Base-by-base conservation (phyloP, 2,888 invertebrate genomes). In the Leptopterna dolabrata region DNA sequence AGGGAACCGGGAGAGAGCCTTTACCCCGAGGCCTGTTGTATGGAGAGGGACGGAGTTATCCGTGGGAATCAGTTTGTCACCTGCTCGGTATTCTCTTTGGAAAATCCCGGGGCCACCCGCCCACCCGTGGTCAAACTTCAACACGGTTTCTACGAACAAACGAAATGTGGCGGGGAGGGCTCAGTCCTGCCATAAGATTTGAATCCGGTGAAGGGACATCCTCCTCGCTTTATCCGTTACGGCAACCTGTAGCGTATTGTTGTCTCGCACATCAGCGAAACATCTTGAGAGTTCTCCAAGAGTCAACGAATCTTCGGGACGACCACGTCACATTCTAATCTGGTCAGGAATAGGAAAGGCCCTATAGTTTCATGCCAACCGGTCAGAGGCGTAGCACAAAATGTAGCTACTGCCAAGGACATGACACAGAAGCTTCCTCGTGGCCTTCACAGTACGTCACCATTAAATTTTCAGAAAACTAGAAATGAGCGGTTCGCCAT, bases 31-130 rank as follows among this genome's bases (percentile, higher is more conserved):
- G 73, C 30, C 2, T 1, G 73, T 27, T 27, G 30, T n/a, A n/a
- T 6, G 16, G n/a, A 30, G 9, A 73, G 55, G 2, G 41, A 29
- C 29, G 41, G 73, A 30, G 73, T 73, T 41, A 41, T 14, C 41
- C 30, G 27, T 16, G 73, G 30, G 55, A 36, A 41, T 73, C 73
- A 41, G 73, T n/a, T 73, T 73, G 73, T 73, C 73, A 73, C 73
- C 73, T 73, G 73, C 41, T 73, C 29, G 73, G 30, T 73, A 73
- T 73, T 73, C 73, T 29, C 73, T 73, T 73, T 73, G 73, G 73
- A 73, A 41, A 41, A 41, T 29, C 30, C 73, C 73, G 30, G 9
- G n/a, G n/a, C 30, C 30, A 16, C 41, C 73, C 73, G 30, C 73
- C 73, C n/a, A 36, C 73, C 29, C 73, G 41, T 41, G 73, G 73